Base-by-base conservation (phyloP, 1,140 invertebrate species). In the Periplaneta americana region DNA sequence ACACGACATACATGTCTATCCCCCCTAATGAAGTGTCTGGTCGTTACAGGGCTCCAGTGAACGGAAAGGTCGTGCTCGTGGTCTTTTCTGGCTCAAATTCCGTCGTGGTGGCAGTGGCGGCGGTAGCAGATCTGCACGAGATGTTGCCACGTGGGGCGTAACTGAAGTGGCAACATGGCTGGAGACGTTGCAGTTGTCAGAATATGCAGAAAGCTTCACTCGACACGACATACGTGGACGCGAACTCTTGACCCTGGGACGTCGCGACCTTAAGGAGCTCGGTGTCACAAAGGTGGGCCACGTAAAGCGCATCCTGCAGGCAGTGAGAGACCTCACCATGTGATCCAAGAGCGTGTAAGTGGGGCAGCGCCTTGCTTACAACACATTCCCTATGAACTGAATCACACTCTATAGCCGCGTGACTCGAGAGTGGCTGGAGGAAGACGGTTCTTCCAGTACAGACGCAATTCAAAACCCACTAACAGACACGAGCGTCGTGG, bases 221-320 rank as follows among this genome's bases (percentile, higher is more conserved):
- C 93, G 93, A 31, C 96, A 99, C 87, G 97, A 99, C 87, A 96
- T 99, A 83, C 93, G 96, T 48, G 98, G 98, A 8, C 91, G 94
- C 33, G 98, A 99, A 86, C 90, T 99, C 17, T 89, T 98, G 0
- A 93, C 94, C 15, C 88, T 99, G 75, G 96, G 97, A 6, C 90
- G 97, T 78, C 88, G 95, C 28, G 96, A 97, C 87, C 90, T 97
- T 0, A 94, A 97, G 86, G 97, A 98, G 84, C 90, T 99, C 18
- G 97, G 97, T 33, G 94, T 98, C 34, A 95, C 93, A 3, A 99
- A 99, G 90, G 92, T 98, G 37, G 97, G 97, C 9, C 97, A 99
- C 87, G 93, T 98, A 4, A 99, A 98, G 88, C 92, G 97, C 83
- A 96, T 99, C 82, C 92, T 98, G 81, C 95, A 97, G 87, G 96